A percentile compares a stretch with the other conserved stretches of the same genome.
phyloP scores from a whole-genome alignment of 1,140 invertebrate genomes.

The Elysia chlorotica region DNA sequence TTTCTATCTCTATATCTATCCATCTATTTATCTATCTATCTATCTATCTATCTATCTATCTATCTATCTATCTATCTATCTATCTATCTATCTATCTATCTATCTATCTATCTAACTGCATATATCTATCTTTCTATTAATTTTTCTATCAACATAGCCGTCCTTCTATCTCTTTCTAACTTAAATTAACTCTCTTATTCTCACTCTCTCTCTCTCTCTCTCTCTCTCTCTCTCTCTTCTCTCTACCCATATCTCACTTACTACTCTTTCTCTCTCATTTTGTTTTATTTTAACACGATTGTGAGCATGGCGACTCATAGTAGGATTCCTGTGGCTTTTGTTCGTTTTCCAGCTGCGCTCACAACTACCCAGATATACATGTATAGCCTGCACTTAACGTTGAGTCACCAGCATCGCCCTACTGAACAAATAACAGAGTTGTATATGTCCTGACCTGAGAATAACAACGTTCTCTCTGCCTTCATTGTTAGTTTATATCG shows the following conservation, averaged over 20 bases:
- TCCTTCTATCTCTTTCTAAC: neutral
- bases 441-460: too few relatives aligned
- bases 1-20: conserved; percentile 6
- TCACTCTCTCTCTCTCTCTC: neutral
- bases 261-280: conserved; percentile 36
- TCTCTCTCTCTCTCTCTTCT: neutral
- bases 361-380: too few relatives aligned
- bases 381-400: too few relatives aligned
- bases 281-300: too few relatives aligned
- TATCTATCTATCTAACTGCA: too few relatives aligned
- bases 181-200: neutral
- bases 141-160: neutral
- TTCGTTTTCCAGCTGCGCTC: too few relatives aligned
- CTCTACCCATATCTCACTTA: conserved; percentile 23
- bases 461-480: too few relatives aligned
- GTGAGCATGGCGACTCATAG: too few relatives aligned
- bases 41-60: neutral
- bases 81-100: neutral
- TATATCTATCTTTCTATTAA: neutral
- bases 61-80: neutral
- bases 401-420: too few relatives aligned
- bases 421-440: too few relatives aligned
- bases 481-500: too few relatives aligned
- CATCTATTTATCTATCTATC: neutral
- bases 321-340: too few relatives aligned